These are phyloP conservation scores for Steinernema feltiae DNA, from an alignment of 1,140 invertebrate species.

Conservation along the genomic window DNA sequence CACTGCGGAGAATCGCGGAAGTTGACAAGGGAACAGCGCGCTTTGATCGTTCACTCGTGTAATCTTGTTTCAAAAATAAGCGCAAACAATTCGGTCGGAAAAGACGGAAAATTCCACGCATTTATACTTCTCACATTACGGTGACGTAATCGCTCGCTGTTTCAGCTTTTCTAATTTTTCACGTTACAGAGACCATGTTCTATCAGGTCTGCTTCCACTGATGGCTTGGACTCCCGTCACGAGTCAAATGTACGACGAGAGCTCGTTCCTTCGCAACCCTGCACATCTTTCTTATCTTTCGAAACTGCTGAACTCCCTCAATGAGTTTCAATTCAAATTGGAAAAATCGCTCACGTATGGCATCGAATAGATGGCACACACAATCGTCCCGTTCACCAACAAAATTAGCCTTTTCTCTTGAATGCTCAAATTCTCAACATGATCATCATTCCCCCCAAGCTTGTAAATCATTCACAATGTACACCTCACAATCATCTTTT, in stretches of 20 bases:
- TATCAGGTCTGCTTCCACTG: conserved; percentile 78
- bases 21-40: conserved; percentile 49
- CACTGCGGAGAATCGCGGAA: conserved; percentile 41
- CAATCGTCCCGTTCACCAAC: conserved; percentile 6
- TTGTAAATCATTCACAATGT: not conserved
- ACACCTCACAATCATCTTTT: not conserved
- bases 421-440: conserved; percentile 4
- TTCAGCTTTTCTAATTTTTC: conserved; percentile 26
- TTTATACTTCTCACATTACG: conserved; percentile 84
- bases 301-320: conserved; percentile 81
- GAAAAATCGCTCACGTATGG: conserved; percentile 90
- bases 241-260: conserved; percentile 86
- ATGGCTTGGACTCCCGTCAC: conserved; percentile 79
- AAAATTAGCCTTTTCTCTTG: not conserved
- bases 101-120: conserved; percentile 95
- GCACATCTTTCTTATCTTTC: conserved; percentile 77
- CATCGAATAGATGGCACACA: conserved; percentile 63
- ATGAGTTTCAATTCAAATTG: conserved; percentile 83
- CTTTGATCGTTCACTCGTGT: conserved; percentile 60
- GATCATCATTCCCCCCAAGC: not conserved
- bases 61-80: conserved; percentile 68
- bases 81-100: conserved; percentile 78
- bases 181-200: conserved; percentile 74
- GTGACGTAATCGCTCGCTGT: conserved; percentile 61
- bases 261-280: conserved; percentile 80